phyloP scores from a whole-genome alignment of 35 echinoderm and acorn worm species.

The Antedon bifida region DNA sequence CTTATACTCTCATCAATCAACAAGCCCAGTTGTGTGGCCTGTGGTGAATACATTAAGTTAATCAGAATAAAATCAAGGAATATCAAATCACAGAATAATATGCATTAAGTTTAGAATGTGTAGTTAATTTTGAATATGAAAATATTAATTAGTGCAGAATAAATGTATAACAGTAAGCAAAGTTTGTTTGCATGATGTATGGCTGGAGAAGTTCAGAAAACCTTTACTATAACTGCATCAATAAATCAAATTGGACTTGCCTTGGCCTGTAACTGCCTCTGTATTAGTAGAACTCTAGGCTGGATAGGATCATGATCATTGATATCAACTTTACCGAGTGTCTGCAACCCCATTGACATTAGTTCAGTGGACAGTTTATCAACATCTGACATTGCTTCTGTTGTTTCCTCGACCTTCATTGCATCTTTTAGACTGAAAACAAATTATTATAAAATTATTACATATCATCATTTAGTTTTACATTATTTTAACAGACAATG shows the following conservation, averaged over 20 bases:
- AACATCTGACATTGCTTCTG: neutral
- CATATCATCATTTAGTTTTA: no score
- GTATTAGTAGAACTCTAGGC: neutral
- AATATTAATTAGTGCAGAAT: no score
- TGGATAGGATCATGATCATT: neutral
- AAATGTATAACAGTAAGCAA: no score
- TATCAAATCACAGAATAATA: no score
- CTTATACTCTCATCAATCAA: slow-evolving; percentile 26
- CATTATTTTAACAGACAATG: no score
- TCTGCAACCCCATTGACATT: neutral
- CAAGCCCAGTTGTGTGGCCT: slow-evolving; percentile 21
- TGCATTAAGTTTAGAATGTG: no score
- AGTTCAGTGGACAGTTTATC: neutral
- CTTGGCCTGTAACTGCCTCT: neutral
- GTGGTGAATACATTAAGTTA: neutral
- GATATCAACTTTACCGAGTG: neutral
- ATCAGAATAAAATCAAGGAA: no score
- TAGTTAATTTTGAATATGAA: no score
- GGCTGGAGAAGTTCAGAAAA: no score
- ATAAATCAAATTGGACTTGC: neutral
- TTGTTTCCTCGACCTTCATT: neutral
- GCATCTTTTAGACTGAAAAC: neutral
- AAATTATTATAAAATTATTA: no score
- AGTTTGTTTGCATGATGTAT: no score
- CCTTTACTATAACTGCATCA: no score